Evolutionary conservation across 2,113 vertebrate species (phyloP).

Genomic region (Varanus komodoensis): DNA sequence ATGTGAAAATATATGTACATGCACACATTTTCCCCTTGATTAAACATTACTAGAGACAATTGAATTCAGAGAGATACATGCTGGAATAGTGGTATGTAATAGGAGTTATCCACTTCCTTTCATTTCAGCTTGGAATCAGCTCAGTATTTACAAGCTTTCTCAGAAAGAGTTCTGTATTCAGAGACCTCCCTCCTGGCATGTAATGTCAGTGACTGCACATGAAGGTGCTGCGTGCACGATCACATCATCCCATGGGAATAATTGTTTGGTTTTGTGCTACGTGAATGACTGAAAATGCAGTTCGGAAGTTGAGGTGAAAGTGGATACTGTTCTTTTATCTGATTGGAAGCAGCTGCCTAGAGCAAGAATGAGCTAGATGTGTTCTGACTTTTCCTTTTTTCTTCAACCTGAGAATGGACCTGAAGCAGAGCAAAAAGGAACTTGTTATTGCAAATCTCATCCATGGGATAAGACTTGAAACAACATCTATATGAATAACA

Average conservation of each 20-base stretch:
- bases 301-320: background rate
- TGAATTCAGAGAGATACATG: too few relatives aligned
- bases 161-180: background rate
- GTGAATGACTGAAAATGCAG: background rate
- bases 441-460: too few relatives aligned
- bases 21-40: too few relatives aligned
- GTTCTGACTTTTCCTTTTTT: background rate
- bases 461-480: background rate
- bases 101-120: background rate
- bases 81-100: background rate
- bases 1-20: too few relatives aligned
- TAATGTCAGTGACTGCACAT: background rate
- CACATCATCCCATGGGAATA: background rate
- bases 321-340: background rate
- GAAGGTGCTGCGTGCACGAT: background rate
- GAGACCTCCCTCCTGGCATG: background rate
- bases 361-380: background rate
- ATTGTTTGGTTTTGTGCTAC: background rate
- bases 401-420: background rate
- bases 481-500: background rate
- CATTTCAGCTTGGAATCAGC: background rate
- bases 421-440: background rate
- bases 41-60: too few relatives aligned
- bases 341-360: background rate
- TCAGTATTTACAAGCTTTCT: background rate